Base-by-base conservation (phyloP, 1,140 invertebrate species). In the Caenorhabditis latens region DNA sequence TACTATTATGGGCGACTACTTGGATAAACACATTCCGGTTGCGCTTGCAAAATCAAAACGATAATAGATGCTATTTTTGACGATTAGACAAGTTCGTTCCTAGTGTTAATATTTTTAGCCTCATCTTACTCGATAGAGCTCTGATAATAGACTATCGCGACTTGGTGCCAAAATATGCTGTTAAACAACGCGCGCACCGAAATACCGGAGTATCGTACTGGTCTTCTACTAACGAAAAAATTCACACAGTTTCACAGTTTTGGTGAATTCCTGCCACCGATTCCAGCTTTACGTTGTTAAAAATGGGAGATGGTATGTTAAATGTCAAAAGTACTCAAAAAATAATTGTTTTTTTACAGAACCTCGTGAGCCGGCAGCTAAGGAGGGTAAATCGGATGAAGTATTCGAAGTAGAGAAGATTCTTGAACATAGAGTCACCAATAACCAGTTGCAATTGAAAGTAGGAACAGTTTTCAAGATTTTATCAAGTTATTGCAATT, bases 371-470 rank as follows among this genome's bases (percentile, higher is more conserved):
- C 71, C 71, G 6, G 46, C 6, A 50, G n/a, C 19, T 14, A 79
- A 50, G n/a, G 71, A 79, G 14, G 71, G 71, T 53, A 79, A 79
- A n/a, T 79, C 71, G 7, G 71, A 79, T 3, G 71, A 79, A 11
- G 21, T 79, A 14, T 79, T 79, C n/a, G 71, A 79, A 79, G 46
- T 79, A 3, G 71, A 79, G n/a, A 50, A 43, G 11, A 79, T 79
- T 79, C 71, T 79, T 16, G n/a, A 16, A 2, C 71, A 79, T 79
- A 79, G 21, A 50, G 46, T 79, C 6, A 48, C 46, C 4, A 46
- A 79, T 50, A n/a, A 50, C 40, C n/a, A 7, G n/a, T 14, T 79
- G n/a, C 9, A 53, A 9, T 42, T 79, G 43, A 13, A 50, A 8
- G 71, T 79, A 11, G n/a, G 67, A 40, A 14, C 11, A 67, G 4